Conservation (phyloP, 2,797 vertebrate genomes). For the Sebastolobus altivelis region DNA sequence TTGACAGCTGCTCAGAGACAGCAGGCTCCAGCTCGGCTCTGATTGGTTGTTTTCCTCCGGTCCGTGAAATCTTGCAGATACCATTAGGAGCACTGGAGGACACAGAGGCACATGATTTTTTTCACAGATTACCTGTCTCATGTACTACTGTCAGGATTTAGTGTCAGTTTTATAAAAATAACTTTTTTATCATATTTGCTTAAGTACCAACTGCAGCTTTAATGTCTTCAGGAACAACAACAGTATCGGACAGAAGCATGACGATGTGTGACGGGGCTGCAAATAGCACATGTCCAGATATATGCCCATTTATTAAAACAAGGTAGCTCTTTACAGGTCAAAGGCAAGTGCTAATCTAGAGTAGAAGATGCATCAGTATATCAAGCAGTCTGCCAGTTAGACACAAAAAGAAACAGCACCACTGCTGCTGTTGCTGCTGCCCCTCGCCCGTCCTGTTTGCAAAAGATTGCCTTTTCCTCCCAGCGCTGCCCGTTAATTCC, state of each 20-base stretch:
- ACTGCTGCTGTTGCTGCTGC: slow-evolving; percentile 19
- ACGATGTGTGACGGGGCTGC: slow-evolving; percentile 31
- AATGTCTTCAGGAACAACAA: slow-evolving; percentile 23
- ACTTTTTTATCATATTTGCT: too few species aligned
- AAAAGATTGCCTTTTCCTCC: slow-evolving; percentile 41
- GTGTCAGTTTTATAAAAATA: too few species aligned
- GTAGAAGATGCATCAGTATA: slow-evolving; percentile 12
- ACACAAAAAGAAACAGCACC: slow-evolving; percentile 21
- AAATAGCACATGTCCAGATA: slow-evolving; percentile 40
- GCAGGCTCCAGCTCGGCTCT: too few species aligned
- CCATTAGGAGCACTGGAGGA: too few species aligned
- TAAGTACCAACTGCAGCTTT: neutral
- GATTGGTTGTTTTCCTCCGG: too few species aligned
- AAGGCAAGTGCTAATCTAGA: slow-evolving; percentile 32
- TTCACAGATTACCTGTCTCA: too few species aligned
- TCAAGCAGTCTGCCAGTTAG: slow-evolving; percentile 23
- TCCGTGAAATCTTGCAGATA: too few species aligned
- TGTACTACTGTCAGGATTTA: too few species aligned
- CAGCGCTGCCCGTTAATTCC: slow-evolving; percentile 65
- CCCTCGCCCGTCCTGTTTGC: neutral
- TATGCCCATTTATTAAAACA: slow-evolving; percentile 27
- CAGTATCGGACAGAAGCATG: slow-evolving; percentile 4
- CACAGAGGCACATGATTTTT: too few species aligned
- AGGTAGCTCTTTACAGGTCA: slow-evolving; percentile 44
- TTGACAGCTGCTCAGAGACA: too few species aligned